Percentiles rank a stretch among this genome's conserved stretches.
phyloP scores from a whole-genome alignment of 2,888 invertebrate genomes.

The Schizotus pectinicornis region DNA sequence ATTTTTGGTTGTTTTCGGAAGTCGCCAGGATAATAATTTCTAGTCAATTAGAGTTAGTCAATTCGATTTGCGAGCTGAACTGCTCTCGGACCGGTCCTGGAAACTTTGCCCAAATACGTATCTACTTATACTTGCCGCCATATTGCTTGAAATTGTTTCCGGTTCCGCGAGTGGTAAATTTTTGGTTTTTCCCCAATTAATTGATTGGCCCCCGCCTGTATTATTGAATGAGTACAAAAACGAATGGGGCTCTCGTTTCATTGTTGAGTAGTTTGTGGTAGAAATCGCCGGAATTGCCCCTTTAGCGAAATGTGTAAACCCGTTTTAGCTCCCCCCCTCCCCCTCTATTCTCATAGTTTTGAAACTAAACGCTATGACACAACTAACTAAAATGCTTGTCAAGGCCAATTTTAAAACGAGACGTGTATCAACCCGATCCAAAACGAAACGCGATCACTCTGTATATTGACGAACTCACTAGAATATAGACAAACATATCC shows the following conservation, averaged over 20 bases:
- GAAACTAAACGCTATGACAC: slow-evolving; percentile 11
- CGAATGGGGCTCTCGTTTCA: slow-evolving; percentile 3
- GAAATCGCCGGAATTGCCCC: slow-evolving; percentile 6
- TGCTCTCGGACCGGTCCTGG: neutral
- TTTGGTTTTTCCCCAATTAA: too few relatives aligned
- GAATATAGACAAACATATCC: slow-evolving; percentile 40
- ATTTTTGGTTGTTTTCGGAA: slow-evolving; percentile 3
- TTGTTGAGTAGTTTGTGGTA: slow-evolving; percentile 6
- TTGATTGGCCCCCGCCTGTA: too few relatives aligned
- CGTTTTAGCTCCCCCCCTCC: slow-evolving; percentile 11
- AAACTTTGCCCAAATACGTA: too few relatives aligned
- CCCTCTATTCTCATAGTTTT: slow-evolving; percentile 8
- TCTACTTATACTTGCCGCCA: too few relatives aligned
- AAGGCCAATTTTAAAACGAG: slow-evolving; percentile 22
- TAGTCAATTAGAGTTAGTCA: slow-evolving; percentile 29
- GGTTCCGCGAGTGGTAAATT: too few relatives aligned
- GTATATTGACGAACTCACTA: slow-evolving; percentile 39
- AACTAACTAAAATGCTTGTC: slow-evolving; percentile 20
- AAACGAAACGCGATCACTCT: slow-evolving; percentile 35
- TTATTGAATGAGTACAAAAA: neutral
- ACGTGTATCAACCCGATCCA: slow-evolving; percentile 30
- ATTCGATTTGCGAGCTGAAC: slow-evolving; percentile 2
- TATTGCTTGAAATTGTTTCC: too few relatives aligned
- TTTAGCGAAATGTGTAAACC: slow-evolving; percentile 7
- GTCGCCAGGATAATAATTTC: slow-evolving; percentile 10